Percentiles rank a stretch among this genome's conserved stretches.
Evolutionary conservation across 2,888 invertebrate species (phyloP).

Genomic region (Sesia apiformis): DNA sequence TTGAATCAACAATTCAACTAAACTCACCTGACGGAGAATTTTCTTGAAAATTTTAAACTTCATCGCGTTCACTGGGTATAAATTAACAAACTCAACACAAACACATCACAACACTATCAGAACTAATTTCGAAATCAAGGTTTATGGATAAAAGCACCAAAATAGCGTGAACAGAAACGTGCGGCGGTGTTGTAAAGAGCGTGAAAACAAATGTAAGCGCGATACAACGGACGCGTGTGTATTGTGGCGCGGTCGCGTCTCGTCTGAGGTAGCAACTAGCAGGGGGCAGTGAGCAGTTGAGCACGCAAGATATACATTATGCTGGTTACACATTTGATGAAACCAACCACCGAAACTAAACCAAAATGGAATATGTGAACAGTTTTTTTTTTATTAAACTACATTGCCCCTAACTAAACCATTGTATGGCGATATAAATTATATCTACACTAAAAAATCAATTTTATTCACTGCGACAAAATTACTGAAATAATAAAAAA

Average conservation of each 20-base stretch:
- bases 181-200: background rate
- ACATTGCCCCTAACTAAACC: too few species aligned
- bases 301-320: too few species aligned
- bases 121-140: slow-evolving; percentile 29
- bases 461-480: too few species aligned
- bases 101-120: slow-evolving; percentile 13
- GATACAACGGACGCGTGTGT: background rate
- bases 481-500: too few species aligned
- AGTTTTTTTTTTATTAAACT: too few species aligned
- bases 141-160: slow-evolving; percentile 25
- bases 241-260: background rate
- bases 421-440: too few species aligned
- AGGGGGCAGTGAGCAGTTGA: background rate
- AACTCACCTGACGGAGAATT: slow-evolving; percentile 45
- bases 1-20: slow-evolving; percentile 20
- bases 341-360: too few species aligned
- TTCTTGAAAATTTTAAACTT: slow-evolving; percentile 67
- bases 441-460: too few species aligned
- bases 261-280: background rate
- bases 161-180: slow-evolving; percentile 11
- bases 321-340: too few species aligned
- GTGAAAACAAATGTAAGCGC: background rate
- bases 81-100: slow-evolving; percentile 14
- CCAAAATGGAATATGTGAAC: too few species aligned
- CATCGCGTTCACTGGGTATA: slow-evolving; percentile 23